Conservation (phyloP, 2,888 invertebrate genomes). For the Sepioteuthis lessoniana region DNA sequence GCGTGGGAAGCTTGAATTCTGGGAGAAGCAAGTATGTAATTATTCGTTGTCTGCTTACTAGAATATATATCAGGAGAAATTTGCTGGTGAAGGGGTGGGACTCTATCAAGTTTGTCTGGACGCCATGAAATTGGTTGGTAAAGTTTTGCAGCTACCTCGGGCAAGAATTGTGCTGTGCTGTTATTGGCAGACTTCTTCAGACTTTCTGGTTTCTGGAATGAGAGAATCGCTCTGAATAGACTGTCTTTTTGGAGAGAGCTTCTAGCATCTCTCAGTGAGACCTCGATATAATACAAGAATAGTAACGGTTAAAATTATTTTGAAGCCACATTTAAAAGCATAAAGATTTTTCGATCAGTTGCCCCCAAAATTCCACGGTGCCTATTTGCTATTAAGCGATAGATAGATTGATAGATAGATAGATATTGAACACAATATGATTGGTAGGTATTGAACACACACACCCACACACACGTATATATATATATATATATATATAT, state of each 20-base stretch:
- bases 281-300: background rate
- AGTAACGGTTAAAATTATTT: background rate
- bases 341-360: background rate
- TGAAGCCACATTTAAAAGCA: background rate
- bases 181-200: background rate
- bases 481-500: too few relatives aligned
- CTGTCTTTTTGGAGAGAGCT: constrained; percentile 14
- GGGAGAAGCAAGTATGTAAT: background rate
- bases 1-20: background rate
- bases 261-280: background rate
- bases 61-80: background rate
- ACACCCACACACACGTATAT: too few relatives aligned
- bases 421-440: too few relatives aligned
- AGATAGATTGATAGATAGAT: too few relatives aligned
- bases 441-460: too few relatives aligned
- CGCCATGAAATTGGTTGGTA: background rate
- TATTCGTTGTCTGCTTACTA: background rate
- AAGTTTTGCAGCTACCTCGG: background rate
- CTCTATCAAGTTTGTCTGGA: background rate
- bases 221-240: background rate
- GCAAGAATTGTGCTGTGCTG: background rate
- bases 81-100: background rate
- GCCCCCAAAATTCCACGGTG: background rate
- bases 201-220: background rate
- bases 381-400: background rate